Evolutionary conservation across 2,113 vertebrate genomes (phyloP).

Genomic region (Cyphomyrus plagiostoma): DNA sequence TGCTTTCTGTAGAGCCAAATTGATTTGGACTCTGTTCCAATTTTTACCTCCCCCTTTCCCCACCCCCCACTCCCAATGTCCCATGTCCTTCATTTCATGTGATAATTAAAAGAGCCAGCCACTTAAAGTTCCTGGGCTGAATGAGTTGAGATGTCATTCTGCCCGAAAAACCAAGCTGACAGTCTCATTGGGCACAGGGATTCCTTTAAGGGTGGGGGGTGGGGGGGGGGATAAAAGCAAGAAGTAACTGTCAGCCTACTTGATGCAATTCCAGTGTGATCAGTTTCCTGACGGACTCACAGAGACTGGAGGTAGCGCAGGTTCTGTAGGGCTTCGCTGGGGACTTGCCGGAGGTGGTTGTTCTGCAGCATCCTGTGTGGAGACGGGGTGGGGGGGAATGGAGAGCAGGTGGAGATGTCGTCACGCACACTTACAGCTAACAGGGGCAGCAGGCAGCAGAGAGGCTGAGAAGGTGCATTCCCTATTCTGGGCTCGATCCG

Average conservation of each 20-base stretch:
- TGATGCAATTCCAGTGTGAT: neutral
- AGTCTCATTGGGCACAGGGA: neutral
- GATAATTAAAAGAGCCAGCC: slow-evolving; percentile 32
- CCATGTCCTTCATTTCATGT: slow-evolving; percentile 25
- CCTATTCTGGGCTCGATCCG: neutral
- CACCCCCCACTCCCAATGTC: neutral
- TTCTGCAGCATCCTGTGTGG: slow-evolving; percentile 84
- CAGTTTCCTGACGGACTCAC: slow-evolving; percentile 58
- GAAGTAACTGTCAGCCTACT: slow-evolving; percentile 11
- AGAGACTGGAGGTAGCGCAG: slow-evolving; percentile 79
- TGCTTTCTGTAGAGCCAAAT: slow-evolving; percentile 32
- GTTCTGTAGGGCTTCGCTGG: slow-evolving; percentile 74
- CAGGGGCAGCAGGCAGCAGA: neutral
- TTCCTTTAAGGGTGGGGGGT: neutral
- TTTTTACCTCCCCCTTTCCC: neutral
- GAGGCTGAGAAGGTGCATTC: neutral
- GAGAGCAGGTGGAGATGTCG: neutral
- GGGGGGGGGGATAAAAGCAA: neutral
- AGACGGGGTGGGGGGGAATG: slow-evolving; percentile 11
- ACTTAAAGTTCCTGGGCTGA: slow-evolving; percentile 21
- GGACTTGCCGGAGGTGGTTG: slow-evolving; percentile 79
- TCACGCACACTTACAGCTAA: neutral
- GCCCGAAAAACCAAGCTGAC: neutral
- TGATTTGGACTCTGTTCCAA: slow-evolving; percentile 32
- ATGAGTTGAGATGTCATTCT: slow-evolving; percentile 2